These are phyloP conservation scores for Nannospalax galili DNA, from an alignment of 2,113 vertebrate genomes.

Conservation along the genomic window DNA sequence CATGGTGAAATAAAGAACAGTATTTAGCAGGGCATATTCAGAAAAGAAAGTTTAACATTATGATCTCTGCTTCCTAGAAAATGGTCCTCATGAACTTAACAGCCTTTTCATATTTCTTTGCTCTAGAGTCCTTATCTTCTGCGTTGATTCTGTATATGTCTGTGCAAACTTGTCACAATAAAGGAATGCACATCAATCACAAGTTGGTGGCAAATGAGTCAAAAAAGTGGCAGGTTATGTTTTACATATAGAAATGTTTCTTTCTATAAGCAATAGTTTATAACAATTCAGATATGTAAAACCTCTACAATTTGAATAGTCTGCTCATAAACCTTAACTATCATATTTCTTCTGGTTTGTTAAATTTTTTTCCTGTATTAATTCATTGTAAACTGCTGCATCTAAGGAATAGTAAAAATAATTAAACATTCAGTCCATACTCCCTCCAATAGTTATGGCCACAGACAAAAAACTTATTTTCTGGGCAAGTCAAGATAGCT, in stretches of 20 bases:
- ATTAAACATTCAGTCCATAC: background rate
- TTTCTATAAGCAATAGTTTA: conserved; percentile 7
- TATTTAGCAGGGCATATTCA: conserved; percentile 42
- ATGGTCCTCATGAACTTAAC: background rate
- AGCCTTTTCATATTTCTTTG: background rate
- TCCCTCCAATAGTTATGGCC: conserved; percentile 32
- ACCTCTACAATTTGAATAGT: conserved; percentile 18
- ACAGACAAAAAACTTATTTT: background rate
- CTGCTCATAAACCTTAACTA: background rate
- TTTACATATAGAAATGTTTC: background rate
- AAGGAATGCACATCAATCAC: conserved; percentile 16
- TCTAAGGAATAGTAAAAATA: conserved; percentile 44
- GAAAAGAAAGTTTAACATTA: conserved; percentile 4
- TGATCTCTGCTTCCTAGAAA: conserved; percentile 2
- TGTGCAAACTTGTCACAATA: background rate
- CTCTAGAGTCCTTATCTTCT: background rate
- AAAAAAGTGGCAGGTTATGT: background rate
- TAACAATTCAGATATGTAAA: conserved; percentile 36
- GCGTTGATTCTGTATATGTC: background rate
- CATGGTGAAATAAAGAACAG: conserved; percentile 18
- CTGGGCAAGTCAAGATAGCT: background rate
- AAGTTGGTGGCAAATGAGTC: background rate
- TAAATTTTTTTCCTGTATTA: background rate
- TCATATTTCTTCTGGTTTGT: background rate
- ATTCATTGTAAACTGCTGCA: background rate